Percentiles rank a stretch among this genome's conserved stretches.
Conservation (phyloP, 2,888 invertebrate species). For the Hoplodrina ambigua region DNA sequence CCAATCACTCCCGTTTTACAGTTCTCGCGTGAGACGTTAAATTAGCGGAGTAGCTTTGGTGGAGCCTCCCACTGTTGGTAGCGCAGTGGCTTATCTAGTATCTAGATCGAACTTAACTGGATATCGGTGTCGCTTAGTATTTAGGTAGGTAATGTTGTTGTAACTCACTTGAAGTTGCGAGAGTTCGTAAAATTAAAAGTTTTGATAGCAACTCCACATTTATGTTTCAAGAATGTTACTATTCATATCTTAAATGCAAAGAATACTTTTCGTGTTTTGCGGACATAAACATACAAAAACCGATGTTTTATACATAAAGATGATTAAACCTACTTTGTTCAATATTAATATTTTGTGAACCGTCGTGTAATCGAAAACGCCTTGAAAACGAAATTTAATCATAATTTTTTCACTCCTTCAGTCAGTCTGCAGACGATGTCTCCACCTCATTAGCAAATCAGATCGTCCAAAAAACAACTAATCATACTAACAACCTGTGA, state of each 20-base stretch:
- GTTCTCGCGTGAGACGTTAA: conserved; percentile 67
- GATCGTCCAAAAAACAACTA: conserved; percentile 16
- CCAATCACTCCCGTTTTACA: conserved; percentile 67
- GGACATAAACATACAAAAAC: no score
- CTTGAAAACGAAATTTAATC: not conserved
- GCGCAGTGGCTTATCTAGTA: conserved; percentile 26
- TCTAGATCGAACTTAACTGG: conserved; percentile 4
- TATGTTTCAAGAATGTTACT: no score
- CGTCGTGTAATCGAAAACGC: not conserved
- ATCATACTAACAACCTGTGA: conserved; percentile 39
- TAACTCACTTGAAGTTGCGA: not conserved
- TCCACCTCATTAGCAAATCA: conserved; percentile 15
- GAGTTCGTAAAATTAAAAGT: not conserved
- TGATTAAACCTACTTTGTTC: no score
- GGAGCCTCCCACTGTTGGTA: conserved; percentile 31
- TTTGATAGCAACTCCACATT: no score
- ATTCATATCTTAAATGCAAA: no score
- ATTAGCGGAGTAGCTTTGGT: conserved; percentile 59
- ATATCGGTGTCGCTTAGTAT: conserved; percentile 22
- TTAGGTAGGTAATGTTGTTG: not conserved
- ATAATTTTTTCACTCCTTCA: not conserved
- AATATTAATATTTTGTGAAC: no score
- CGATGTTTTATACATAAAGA: no score
- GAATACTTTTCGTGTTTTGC: no score
- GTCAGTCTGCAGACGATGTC: not conserved